Evolutionary conservation across 2,797 vertebrate genomes (phyloP).

Genomic region (Myotis findleyi): DNA sequence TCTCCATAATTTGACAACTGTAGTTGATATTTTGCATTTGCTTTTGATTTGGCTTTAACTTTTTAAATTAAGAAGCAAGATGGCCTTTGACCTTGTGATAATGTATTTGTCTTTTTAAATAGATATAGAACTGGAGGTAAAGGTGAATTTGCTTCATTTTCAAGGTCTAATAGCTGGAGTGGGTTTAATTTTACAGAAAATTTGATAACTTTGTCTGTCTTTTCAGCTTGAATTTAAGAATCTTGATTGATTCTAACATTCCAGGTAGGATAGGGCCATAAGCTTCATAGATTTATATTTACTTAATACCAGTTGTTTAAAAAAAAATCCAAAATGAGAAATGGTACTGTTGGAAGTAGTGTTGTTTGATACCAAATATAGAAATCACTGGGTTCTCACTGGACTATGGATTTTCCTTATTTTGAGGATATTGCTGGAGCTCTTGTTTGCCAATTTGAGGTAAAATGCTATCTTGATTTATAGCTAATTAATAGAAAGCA

Average conservation of each 20-base stretch:
- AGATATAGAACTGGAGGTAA: background rate
- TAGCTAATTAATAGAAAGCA: slow-evolving; percentile 44
- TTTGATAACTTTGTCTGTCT: slow-evolving; percentile 34
- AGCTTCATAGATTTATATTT: background rate
- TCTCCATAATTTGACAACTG: slow-evolving; percentile 14
- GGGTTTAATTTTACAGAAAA: slow-evolving; percentile 53
- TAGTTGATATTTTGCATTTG: slow-evolving; percentile 46
- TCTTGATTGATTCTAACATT: slow-evolving; percentile 58
- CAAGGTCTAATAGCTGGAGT: background rate
- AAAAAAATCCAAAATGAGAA: slow-evolving; percentile 41
- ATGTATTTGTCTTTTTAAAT: slow-evolving; percentile 10
- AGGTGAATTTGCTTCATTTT: slow-evolving; percentile 47
- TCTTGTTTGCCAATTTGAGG: slow-evolving; percentile 11
- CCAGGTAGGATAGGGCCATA: background rate
- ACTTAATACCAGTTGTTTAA: background rate
- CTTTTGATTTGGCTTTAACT: slow-evolving; percentile 50
- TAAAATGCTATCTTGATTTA: slow-evolving; percentile 12
- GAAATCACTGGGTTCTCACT: background rate
- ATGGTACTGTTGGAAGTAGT: background rate
- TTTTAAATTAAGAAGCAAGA: slow-evolving; percentile 9
- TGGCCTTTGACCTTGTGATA: slow-evolving; percentile 31
- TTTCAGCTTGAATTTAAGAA: slow-evolving; percentile 53
- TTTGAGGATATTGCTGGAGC: slow-evolving; percentile 34
- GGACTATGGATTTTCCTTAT: slow-evolving; percentile 17
- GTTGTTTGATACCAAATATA: background rate